phyloP scores from a whole-genome alignment of 2,797 vertebrate genomes.

The Microchirus variegatus region DNA sequence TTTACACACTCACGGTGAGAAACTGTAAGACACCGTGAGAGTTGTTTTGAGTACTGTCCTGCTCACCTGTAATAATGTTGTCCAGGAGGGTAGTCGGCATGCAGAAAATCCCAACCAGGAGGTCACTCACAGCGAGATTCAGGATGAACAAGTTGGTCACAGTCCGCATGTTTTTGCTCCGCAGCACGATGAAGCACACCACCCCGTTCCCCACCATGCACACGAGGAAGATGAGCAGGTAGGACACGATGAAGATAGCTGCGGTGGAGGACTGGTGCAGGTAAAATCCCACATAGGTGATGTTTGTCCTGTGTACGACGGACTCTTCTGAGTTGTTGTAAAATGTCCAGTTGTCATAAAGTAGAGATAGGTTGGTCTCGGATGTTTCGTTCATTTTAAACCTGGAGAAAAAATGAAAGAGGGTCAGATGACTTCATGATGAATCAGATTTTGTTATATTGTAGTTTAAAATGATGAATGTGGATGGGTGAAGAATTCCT shows the following conservation, averaged over 20 bases:
- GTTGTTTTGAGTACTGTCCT: too few species aligned
- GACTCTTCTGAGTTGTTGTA: slow-evolving; percentile 59
- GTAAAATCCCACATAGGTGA: slow-evolving; percentile 91
- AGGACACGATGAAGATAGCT: slow-evolving; percentile 88
- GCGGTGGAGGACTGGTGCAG: slow-evolving; percentile 87
- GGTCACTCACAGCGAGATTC: slow-evolving; percentile 91
- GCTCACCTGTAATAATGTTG: slow-evolving; percentile 92
- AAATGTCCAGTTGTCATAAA: slow-evolving; percentile 68
- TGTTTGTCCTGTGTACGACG: slow-evolving; percentile 68
- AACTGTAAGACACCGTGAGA: not conserved
- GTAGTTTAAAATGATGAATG: too few species aligned
- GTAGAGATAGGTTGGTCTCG: slow-evolving; percentile 74
- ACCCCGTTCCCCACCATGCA: slow-evolving; percentile 92
- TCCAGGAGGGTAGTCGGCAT: slow-evolving; percentile 94
- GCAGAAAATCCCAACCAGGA: slow-evolving; percentile 95
- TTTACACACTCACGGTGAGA: not conserved
- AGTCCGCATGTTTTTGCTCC: slow-evolving; percentile 88
- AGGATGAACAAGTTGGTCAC: slow-evolving; percentile 94
- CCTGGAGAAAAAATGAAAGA: slow-evolving; percentile 54
- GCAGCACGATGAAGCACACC: slow-evolving; percentile 88
- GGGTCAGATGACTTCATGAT: not conserved
- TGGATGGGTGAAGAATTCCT: too few species aligned
- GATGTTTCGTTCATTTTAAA: slow-evolving; percentile 72
- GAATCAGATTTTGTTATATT: not conserved
- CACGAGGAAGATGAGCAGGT: slow-evolving; percentile 92